A percentile compares a stretch with the other conserved stretches of the same genome.
These are phyloP conservation scores for Limenitis camilla DNA, from an alignment of 2,888 invertebrate species.

Conservation along the genomic window DNA sequence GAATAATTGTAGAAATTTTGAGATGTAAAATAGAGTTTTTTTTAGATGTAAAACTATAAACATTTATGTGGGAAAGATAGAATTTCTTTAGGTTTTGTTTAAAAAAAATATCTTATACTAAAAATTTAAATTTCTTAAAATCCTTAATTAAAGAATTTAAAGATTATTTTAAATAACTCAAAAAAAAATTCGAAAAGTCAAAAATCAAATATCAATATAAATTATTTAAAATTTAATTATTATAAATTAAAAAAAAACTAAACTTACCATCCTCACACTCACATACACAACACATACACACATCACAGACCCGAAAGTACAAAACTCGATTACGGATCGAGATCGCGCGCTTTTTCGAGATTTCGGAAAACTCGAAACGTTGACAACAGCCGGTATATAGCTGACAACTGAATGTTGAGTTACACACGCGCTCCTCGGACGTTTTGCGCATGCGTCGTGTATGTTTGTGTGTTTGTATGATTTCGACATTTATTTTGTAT, in stretches of 20 bases:
- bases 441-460: constrained; percentile 50
- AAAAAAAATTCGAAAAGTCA: too few species aligned
- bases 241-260: background rate
- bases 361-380: constrained; percentile 8
- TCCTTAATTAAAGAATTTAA: too few species aligned
- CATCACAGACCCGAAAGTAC: constrained; percentile 3
- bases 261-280: constrained; percentile 15
- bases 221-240: background rate
- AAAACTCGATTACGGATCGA: constrained; percentile 3
- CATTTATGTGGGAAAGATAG: too few species aligned
- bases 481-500: background rate
- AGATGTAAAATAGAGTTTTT: too few species aligned
- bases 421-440: constrained; percentile 38
- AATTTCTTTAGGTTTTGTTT: too few species aligned
- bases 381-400: constrained; percentile 29
- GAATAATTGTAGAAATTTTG: too few species aligned
- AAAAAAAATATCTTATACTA: too few species aligned
- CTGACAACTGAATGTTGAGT: constrained; percentile 43
- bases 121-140: too few species aligned
- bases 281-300: constrained; percentile 11
- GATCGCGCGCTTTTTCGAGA: constrained; percentile 21
- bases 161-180: too few species aligned
- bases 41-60: too few species aligned
- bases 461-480: constrained; percentile 34
- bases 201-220: background rate